Base-by-base conservation (phyloP, 2,888 invertebrate genomes). In the Torymus auratus region DNA sequence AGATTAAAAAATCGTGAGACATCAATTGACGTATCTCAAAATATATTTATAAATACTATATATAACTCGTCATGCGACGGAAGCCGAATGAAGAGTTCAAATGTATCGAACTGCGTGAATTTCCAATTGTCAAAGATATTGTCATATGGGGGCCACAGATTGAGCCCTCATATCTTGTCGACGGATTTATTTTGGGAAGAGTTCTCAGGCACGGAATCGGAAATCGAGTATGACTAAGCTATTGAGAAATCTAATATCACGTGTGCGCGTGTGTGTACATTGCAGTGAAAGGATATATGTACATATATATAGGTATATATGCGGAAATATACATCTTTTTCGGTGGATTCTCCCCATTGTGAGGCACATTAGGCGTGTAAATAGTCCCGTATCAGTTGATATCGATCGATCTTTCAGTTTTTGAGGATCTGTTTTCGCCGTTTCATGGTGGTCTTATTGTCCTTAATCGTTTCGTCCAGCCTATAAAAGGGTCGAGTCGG, bases 381-480 rank as follows among this genome's bases (percentile, higher is more conserved):
- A 76, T 76, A 80, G 67, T 67, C 67, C 61, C 75, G 72, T 52
- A 71, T 75, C 20, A 20, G 52, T 53, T 60, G 12, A 56, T 70
- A 20, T n/a, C 58, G 28, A 80, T 80, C 71, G 52, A 80, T 80
- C 80, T 68, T 56, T 41, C 67, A 50, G 20, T 13, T 55, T 80
- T 65, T n/a, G 15, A 1, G 53, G 41, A 11, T 41, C 68, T 55
- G 55, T 52, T 62, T 70, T 64, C 55, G 64, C 15, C 20, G 20
- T 4, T 41, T 58, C 52, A 62, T 55, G 61, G 55, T 56, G 76
- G 70, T 15, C 28, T 50, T n/a, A 13, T 71, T 56, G 55, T 70
- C 52, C 60, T 50, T 50, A 3, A 20, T 50, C 14, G 28, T 28
- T 20, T 28, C 7, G 28, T 28, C 28, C 28, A 28, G 28, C 28